Conservation (phyloP, 2,888 invertebrate species). For the Hemistola chrysoprasaria region DNA sequence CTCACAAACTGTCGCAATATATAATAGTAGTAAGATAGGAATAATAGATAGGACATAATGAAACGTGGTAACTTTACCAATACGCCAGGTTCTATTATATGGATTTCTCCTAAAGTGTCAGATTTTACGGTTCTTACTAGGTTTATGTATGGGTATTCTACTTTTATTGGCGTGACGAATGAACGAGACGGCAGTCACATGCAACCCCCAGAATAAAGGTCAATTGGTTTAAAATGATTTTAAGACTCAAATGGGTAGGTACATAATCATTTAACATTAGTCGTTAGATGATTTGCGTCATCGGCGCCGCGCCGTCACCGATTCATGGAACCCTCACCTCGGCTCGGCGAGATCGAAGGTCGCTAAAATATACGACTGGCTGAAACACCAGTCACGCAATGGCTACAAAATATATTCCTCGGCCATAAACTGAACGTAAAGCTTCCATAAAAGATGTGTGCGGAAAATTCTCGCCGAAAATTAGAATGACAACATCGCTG, state of each 20-base stretch:
- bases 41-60: no score
- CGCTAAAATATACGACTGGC: conserved; percentile 10
- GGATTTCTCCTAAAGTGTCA: no score
- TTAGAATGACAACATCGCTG: conserved; percentile 40
- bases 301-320: conserved; percentile 48
- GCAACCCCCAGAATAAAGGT: conserved; percentile 57
- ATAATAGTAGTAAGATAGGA: no score
- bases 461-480: conserved; percentile 12
- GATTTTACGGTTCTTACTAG: no score
- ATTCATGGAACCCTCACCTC: conserved; percentile 36
- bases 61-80: no score
- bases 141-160: no score
- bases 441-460: conserved; percentile 17
- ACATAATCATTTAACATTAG: conserved; percentile 66
- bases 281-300: conserved; percentile 63
- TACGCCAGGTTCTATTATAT: no score
- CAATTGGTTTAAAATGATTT: conserved; percentile 66
- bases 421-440: conserved; percentile 18
- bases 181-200: conserved; percentile 46
- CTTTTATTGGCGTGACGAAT: conserved; percentile 20
- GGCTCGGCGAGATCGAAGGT: conserved; percentile 35
- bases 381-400: conserved; percentile 33
- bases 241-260: conserved; percentile 57
- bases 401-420: conserved; percentile 10
- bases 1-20: no score